Evolutionary conservation across 2,888 invertebrate genomes (phyloP).

Genomic region (Athalia rosae): DNA sequence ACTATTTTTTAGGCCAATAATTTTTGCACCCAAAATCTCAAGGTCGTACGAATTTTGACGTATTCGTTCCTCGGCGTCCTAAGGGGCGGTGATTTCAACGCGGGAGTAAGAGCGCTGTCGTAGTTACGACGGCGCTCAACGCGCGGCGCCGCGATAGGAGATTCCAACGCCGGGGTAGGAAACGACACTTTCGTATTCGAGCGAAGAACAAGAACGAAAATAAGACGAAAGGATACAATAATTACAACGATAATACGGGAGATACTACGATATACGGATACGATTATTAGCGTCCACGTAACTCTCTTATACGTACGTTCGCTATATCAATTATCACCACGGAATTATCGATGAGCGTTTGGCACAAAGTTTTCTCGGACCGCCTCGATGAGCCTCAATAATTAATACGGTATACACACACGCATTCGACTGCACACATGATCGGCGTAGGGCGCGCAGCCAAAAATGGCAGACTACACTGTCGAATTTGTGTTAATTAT

Average conservation of each 20-base stretch:
- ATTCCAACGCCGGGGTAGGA: conserved; percentile 22
- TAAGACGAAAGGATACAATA: not conserved
- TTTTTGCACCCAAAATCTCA: not conserved
- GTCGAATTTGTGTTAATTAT: conserved; percentile 17
- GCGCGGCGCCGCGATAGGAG: conserved; percentile 2
- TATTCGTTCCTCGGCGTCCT: not conserved
- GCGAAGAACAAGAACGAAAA: conserved; percentile 2
- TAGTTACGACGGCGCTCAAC: too few relatives aligned
- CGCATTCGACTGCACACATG: not conserved
- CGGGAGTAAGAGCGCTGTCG: too few relatives aligned
- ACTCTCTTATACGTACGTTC: too few relatives aligned
- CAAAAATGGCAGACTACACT: conserved; percentile 5
- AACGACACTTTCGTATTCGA: conserved; percentile 33
- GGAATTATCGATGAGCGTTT: too few relatives aligned
- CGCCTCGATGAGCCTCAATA: not conserved
- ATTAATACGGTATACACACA: not conserved
- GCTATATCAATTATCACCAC: too few relatives aligned
- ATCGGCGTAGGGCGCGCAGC: not conserved
- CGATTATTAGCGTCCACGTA: too few relatives aligned
- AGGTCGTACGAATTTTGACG: not conserved
- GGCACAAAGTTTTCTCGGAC: too few relatives aligned
- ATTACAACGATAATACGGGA: too few relatives aligned
- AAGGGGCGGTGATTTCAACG: too few relatives aligned
- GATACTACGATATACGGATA: too few relatives aligned
- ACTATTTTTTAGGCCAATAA: not conserved